Evolutionary conservation across 2,888 invertebrate species (phyloP).

Genomic region (Trilocha varians): DNA sequence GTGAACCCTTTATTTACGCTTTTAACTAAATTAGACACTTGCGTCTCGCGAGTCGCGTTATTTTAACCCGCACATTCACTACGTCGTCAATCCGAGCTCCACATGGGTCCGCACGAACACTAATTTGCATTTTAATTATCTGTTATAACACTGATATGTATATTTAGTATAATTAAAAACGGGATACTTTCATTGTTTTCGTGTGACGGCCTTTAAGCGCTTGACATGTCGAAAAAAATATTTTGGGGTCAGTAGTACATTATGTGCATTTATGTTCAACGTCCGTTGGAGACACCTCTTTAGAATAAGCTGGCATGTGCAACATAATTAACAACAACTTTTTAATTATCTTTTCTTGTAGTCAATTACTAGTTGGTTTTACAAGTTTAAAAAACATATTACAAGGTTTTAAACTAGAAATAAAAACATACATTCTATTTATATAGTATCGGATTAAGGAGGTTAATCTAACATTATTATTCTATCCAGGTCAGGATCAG

Average conservation of each 20-base stretch:
- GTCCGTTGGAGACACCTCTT: too few species aligned
- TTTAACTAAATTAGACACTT: conserved; percentile 1
- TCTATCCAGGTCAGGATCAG: neutral
- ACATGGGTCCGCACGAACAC: neutral
- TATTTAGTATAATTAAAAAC: neutral
- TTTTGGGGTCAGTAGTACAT: too few species aligned
- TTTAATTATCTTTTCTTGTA: too few species aligned
- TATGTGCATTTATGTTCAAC: too few species aligned
- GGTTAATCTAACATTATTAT: neutral
- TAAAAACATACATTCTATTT: too few species aligned
- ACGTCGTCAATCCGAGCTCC: neutral
- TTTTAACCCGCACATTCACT: neutral
- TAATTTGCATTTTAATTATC: neutral
- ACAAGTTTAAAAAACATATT: too few species aligned
- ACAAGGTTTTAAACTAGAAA: too few species aligned
- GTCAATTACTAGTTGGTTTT: too few species aligned
- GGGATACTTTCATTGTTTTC: neutral
- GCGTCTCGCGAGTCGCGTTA: neutral
- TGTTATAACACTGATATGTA: neutral
- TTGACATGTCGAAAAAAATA: too few species aligned
- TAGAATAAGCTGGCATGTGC: too few species aligned
- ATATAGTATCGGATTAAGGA: neutral
- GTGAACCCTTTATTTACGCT: neutral
- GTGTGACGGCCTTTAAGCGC: too few species aligned
- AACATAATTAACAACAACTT: too few species aligned